Evolutionary conservation across 2,888 invertebrate genomes (phyloP).

Genomic region (Linnaemya tessellans): DNA sequence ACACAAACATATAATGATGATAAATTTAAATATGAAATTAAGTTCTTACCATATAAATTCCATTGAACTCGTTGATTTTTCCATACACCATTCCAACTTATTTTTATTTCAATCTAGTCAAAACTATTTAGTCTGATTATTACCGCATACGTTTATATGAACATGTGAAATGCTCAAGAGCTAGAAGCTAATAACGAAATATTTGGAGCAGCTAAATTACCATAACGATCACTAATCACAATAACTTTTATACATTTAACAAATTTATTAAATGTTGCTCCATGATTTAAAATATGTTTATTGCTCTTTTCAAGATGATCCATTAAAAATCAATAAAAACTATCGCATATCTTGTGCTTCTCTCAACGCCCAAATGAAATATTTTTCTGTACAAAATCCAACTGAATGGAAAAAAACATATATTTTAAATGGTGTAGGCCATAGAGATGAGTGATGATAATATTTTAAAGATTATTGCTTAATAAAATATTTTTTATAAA

Average conservation of each 20-base stretch:
- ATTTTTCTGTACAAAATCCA: not conserved
- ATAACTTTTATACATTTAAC: not conserved
- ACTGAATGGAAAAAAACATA: not conserved
- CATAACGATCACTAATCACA: too few species aligned
- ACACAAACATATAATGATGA: too few species aligned
- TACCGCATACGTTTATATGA: too few species aligned
- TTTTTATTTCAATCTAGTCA: too few species aligned
- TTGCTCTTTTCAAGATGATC: not conserved
- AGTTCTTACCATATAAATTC: too few species aligned
- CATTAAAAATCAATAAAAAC: not conserved
- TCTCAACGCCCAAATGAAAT: slow-evolving; percentile 15
- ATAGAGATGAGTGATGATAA: not conserved
- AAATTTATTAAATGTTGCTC: not conserved
- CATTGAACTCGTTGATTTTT: too few species aligned
- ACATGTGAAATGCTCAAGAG: too few species aligned
- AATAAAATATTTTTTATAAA: slow-evolving; percentile 6
- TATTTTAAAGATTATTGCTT: slow-evolving; percentile 10
- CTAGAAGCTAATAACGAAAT: too few species aligned
- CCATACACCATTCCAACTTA: too few species aligned
- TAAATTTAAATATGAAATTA: too few species aligned
- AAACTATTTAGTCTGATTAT: too few species aligned
- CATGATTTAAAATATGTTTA: not conserved
- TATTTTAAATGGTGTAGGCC: not conserved
- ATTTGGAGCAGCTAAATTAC: too few species aligned
- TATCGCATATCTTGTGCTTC: not conserved